Conservation (phyloP, 2,888 invertebrate species). For the Polymixis lichenea region DNA sequence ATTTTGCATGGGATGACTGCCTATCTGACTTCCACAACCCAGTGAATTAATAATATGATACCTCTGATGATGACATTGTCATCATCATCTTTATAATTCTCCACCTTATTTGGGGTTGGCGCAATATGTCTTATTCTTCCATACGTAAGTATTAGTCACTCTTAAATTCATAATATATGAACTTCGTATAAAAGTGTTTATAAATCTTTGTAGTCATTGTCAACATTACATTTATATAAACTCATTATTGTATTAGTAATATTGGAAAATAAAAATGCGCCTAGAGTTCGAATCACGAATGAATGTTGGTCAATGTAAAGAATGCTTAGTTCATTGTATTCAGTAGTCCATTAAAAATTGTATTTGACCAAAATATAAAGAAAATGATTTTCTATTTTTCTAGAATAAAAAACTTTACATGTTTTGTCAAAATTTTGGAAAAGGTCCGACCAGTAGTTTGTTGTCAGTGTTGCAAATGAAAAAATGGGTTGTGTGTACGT, state of each 20-base stretch:
- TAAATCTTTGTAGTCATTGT: too few species aligned
- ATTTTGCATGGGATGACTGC: neutral
- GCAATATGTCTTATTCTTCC: too few species aligned
- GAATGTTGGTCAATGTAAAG: constrained; percentile 30
- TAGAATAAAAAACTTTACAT: constrained; percentile 72
- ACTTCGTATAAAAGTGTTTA: too few species aligned
- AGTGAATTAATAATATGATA: too few species aligned
- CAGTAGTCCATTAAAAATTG: constrained; percentile 45
- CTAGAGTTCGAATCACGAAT: neutral
- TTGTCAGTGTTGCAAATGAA: constrained; percentile 63
- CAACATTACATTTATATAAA: too few species aligned
- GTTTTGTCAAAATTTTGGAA: constrained; percentile 71
- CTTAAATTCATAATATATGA: too few species aligned
- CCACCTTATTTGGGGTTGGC: too few species aligned
- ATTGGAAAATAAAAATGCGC: neutral
- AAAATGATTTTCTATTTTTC: constrained; percentile 82
- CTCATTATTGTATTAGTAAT: neutral
- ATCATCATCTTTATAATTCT: too few species aligned
- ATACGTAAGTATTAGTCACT: too few species aligned
- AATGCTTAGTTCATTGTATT: constrained; percentile 36
- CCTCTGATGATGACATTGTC: too few species aligned
- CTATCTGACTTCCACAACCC: too few species aligned
- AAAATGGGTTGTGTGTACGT: constrained; percentile 71
- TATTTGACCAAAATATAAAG: constrained; percentile 69
- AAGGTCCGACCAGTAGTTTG: constrained; percentile 72